phyloP scores from a whole-genome alignment of 1,140 invertebrate genomes.

The Drosophila seguyi region DNA sequence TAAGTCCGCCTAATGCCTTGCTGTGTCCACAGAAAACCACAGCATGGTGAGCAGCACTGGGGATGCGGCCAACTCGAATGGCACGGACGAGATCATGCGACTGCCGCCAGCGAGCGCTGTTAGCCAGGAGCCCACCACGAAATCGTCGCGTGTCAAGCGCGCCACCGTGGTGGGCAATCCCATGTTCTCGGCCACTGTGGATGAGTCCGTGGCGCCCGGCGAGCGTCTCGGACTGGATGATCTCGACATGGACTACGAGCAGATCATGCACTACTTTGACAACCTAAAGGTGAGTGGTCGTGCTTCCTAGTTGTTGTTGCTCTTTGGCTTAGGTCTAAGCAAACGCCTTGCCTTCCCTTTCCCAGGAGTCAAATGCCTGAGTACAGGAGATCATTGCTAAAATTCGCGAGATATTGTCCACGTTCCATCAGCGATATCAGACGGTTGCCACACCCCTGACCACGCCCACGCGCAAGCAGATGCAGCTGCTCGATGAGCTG shows the following conservation, averaged over 20 bases:
- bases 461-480: slow-evolving; percentile 69
- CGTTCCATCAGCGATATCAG: slow-evolving; percentile 89
- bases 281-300: slow-evolving; percentile 93
- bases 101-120: slow-evolving; percentile 63
- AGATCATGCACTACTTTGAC: slow-evolving; percentile 98
- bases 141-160: slow-evolving; percentile 88
- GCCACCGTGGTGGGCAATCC: slow-evolving; percentile 95
- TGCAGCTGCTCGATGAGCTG: slow-evolving; percentile 70
- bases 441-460: slow-evolving; percentile 72
- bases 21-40: slow-evolving; percentile 34
- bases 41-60: slow-evolving; percentile 70
- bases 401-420: slow-evolving; percentile 90
- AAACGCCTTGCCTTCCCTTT: not conserved
- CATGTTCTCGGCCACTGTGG: slow-evolving; percentile 89
- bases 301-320: slow-evolving; percentile 37
- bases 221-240: slow-evolving; percentile 90
- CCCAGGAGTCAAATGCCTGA: slow-evolving; percentile 90
- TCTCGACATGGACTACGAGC: slow-evolving; percentile 97
- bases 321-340: not conserved
- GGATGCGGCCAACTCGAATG: slow-evolving; percentile 73
- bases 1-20: not conserved
- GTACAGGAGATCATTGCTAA: slow-evolving; percentile 92
- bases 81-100: slow-evolving; percentile 70
- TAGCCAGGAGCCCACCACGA: slow-evolving; percentile 86
- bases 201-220: slow-evolving; percentile 82